These are phyloP conservation scores for Orthosia incerta DNA, from an alignment of 2,888 invertebrate species.

Conservation along the genomic window DNA sequence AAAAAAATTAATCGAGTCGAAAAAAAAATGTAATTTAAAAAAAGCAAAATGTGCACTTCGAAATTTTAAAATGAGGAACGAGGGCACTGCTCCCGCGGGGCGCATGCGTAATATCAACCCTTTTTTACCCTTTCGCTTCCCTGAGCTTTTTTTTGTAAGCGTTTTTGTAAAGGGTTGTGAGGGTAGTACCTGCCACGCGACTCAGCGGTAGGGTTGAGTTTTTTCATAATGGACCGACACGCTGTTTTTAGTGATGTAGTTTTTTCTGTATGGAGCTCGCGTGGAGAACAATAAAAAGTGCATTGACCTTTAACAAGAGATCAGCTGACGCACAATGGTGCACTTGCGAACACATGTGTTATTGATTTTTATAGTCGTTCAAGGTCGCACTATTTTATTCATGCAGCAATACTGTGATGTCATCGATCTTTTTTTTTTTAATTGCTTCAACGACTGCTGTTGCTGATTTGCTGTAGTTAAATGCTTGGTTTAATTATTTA, in stretches of 20 bases:
- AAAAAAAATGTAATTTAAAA: slow-evolving; percentile 67
- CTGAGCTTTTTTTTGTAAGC: slow-evolving; percentile 87
- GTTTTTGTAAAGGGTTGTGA: slow-evolving; percentile 90
- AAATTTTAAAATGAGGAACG: slow-evolving; percentile 86
- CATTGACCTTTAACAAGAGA: slow-evolving; percentile 87
- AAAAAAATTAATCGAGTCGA: slow-evolving; percentile 50
- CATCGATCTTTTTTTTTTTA: slow-evolving; percentile 19
- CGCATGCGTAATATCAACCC: slow-evolving; percentile 90
- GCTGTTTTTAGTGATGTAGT: slow-evolving; percentile 81
- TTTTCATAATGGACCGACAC: slow-evolving; percentile 84
- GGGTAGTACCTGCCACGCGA: slow-evolving; percentile 89
- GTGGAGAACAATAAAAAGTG: slow-evolving; percentile 85
- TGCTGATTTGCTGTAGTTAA: not conserved
- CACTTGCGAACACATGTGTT: slow-evolving; percentile 84
- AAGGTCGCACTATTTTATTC: slow-evolving; percentile 79
- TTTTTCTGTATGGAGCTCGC: slow-evolving; percentile 81
- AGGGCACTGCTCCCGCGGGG: slow-evolving; percentile 86
- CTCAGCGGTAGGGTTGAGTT: slow-evolving; percentile 87
- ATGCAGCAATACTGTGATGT: slow-evolving; percentile 20
- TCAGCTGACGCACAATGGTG: slow-evolving; percentile 89
- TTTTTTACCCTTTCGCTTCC: slow-evolving; percentile 90
- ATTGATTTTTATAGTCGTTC: slow-evolving; percentile 86
- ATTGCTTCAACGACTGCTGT: not conserved
- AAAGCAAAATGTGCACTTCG: slow-evolving; percentile 71
- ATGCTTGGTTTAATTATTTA: not conserved